Evolutionary conservation across 2,888 invertebrate species (phyloP), one percentile per base, ranked within the genome.

Genomic region (Cyaniris semiargus): DNA sequence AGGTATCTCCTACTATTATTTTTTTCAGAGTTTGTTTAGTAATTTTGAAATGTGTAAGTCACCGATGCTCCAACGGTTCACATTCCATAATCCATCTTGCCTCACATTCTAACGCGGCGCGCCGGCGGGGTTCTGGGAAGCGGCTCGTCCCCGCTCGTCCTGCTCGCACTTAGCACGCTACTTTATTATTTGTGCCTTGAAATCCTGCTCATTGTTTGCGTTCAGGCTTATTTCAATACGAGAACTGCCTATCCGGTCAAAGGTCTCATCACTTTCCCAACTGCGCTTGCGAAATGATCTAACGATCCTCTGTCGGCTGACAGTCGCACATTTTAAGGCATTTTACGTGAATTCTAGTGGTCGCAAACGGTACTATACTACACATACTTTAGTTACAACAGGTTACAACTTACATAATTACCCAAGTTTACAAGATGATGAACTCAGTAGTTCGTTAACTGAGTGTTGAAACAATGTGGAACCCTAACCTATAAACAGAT

Each of bases 61-160:
- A 81, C 78, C 83, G 82, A 84, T 84, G 83, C 84, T 83, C 82
- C 82, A 83, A 83, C 83, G 82, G 80, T 82, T 88, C 89, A 88
- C 92, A 92, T 92, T 93, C 92, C 92, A 88, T 87, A 92, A 92
- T 93, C 92, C 92, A 88, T 87, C 88, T 89, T 84, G 85, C 87
- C 58, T 58, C 86, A 89, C 88, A 89, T 89, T 88, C 89, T 89
- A 88, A 83, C 90, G 86, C 89, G 89, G 88, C 85, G 88, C 87
- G n/a, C n/a, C n/a, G n/a, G n/a, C n/a, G 88, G 85, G 86, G 84
- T 93, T 93, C 92, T 87, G 86, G 91, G 93, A 93, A 93, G 89
- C 85, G 87, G 81, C 86, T 88, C 86, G 91, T 92, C 92, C 88
- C 88, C 58, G 21, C 21, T 58, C 58, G 53, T 15, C 53, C 44